Base-by-base conservation (phyloP, 2,797 vertebrate genomes). In the Streptopelia turtur region DNA sequence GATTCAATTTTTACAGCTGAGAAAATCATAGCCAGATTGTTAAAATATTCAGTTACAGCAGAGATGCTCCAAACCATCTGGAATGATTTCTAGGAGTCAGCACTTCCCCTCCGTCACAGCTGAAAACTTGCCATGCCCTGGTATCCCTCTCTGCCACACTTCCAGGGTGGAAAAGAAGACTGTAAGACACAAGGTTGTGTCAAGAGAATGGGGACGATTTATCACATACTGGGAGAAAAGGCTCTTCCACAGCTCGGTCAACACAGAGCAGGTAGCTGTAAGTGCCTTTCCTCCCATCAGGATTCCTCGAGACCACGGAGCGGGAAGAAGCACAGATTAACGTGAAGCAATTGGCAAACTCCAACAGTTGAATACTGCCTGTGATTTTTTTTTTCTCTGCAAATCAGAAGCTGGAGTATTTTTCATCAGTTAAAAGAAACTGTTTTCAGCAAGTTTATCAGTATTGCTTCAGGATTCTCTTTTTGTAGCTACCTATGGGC, bases 41-140 rank as follows among this genome's bases (percentile, higher is more conserved):
- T 98, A 98, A 98, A 95, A 98, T 97, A 98, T 98, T 98, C 97
- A 97, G 95, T 95, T 95, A 93, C 59, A 77, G 55, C 66, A 88
- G 93, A 96, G 89, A 93, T 55, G 92, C 87, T 96, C 82, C 96
- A 95, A 93, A 95, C 97, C 98, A 98, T 98, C 97, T 98, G 98
- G 97, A 97, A 96, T 69, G 89, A 90, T 96, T 97, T 95, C 94
- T 91, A 95, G 91, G n/a, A 96, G 94, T 98, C 97, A 98, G 97
- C 97, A 96, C 95, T 96, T 97, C 93, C 83, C 66, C 66, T 83
- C 43, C 59, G 63, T 17, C 15, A 1, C 86, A 79, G 88, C 89
- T 96, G 94, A 96, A 96, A 95, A 90, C 72, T 87, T 83, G 83
- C 91, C 93, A 89, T 92, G 85, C 70, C 85, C 56, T 79, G 87